Evolutionary conservation across 2,888 invertebrate genomes (phyloP).

Genomic region (Morinoia aosen): DNA sequence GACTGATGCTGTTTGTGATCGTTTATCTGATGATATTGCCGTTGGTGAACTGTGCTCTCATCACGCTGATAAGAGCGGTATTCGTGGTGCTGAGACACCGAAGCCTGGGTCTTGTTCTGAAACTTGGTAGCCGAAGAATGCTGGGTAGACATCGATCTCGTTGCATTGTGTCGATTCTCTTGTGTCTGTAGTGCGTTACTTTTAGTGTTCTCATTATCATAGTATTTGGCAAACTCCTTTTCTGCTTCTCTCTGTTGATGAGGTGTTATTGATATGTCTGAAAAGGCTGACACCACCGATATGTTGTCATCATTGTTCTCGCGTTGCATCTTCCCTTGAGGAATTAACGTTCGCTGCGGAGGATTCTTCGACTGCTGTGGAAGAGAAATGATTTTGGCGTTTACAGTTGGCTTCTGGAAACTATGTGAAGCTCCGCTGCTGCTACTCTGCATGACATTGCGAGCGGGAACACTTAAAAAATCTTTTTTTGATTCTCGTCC

Average conservation of each 20-base stretch:
- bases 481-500: neutral
- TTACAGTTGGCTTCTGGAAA: neutral
- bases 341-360: neutral
- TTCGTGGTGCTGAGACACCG: neutral
- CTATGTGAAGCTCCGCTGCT: neutral
- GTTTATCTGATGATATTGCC: neutral
- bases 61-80: neutral
- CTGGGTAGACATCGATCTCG: neutral
- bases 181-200: neutral
- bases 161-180: neutral
- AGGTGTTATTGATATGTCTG: slow-evolving; percentile 22
- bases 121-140: neutral
- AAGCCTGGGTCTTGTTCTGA: neutral
- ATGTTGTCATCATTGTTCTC: neutral
- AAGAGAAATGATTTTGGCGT: neutral
- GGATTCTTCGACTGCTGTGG: neutral
- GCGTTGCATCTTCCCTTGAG: neutral
- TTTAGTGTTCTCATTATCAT: neutral
- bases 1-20: neutral
- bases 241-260: slow-evolving; percentile 16
- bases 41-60: neutral
- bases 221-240: neutral
- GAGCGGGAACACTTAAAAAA: neutral
- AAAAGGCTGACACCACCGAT: slow-evolving; percentile 22
- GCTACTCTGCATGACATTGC: neutral